Conservation (phyloP, 2,113 vertebrate species). For the Anoplopoma fimbria region DNA sequence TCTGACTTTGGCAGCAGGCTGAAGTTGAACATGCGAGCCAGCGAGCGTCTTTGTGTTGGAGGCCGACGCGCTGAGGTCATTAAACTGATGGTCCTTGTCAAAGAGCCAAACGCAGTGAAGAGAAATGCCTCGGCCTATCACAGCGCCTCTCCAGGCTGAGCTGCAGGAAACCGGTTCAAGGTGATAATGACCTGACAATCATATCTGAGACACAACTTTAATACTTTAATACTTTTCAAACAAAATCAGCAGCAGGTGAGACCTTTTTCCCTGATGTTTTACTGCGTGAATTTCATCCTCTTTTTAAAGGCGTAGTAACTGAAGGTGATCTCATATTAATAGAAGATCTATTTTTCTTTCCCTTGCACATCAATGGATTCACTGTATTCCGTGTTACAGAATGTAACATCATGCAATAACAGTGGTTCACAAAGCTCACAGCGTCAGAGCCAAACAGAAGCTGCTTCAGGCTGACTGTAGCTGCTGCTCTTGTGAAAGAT, state of each 20-base stretch:
- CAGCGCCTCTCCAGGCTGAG: not conserved
- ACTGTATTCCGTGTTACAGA: no score
- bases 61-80: not conserved
- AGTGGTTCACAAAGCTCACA: not conserved
- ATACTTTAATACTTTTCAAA: not conserved
- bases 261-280: not conserved
- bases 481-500: no score
- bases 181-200: constrained; percentile 14
- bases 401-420: no score
- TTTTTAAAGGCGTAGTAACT: not conserved
- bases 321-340: not conserved
- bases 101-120: not conserved
- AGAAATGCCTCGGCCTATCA: not conserved
- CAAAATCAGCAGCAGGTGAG: not conserved
- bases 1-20: not conserved
- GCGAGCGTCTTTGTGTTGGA: not conserved
- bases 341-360: no score
- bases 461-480: not conserved
- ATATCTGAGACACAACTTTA: not conserved
- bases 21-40: not conserved
- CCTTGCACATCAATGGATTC: not conserved
- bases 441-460: no score
- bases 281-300: not conserved
- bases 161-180: not conserved
- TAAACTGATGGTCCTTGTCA: constrained; percentile 1